Conservation (phyloP, 1,140 invertebrate species). For the Drosophila bifasciata region DNA sequence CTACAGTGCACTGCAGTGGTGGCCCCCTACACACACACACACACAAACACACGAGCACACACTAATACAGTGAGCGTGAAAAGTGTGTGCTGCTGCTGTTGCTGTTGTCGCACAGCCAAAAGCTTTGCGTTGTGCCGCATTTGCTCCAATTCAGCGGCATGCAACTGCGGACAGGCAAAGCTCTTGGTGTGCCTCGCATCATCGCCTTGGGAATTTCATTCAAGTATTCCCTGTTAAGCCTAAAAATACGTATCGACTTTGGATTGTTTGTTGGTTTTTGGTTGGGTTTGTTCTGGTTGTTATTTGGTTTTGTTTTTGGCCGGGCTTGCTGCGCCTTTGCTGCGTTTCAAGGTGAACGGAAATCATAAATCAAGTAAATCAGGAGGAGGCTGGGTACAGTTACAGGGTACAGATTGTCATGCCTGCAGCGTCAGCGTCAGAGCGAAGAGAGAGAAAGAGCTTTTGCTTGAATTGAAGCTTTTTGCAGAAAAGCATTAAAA, state of each 20-base stretch:
- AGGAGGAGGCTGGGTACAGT: conserved; percentile 19
- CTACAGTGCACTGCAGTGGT: no score
- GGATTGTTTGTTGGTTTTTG: conserved; percentile 74
- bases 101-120: conserved; percentile 49
- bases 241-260: conserved; percentile 84
- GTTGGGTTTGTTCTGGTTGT: conserved; percentile 44
- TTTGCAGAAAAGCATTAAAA: conserved; percentile 28
- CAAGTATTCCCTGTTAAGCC: conserved; percentile 58
- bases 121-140: conserved; percentile 61
- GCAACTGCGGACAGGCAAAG: conserved; percentile 61
- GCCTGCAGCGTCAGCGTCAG: conserved; percentile 26
- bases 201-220: conserved; percentile 33
- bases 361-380: conserved; percentile 54
- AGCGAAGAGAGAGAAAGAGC: conserved; percentile 37
- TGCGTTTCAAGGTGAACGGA: conserved; percentile 58
- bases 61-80: conserved; percentile 31
- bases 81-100: conserved; percentile 18
- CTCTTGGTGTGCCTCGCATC: conserved; percentile 54
- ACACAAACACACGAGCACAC: background rate
- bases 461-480: conserved; percentile 43
- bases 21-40: background rate
- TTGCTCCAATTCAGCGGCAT: conserved; percentile 22
- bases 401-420: conserved; percentile 23
- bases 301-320: conserved; percentile 30
- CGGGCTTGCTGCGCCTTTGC: conserved; percentile 38